Base-by-base conservation (phyloP, 2,888 invertebrate species). In the Spialia ferax region DNA sequence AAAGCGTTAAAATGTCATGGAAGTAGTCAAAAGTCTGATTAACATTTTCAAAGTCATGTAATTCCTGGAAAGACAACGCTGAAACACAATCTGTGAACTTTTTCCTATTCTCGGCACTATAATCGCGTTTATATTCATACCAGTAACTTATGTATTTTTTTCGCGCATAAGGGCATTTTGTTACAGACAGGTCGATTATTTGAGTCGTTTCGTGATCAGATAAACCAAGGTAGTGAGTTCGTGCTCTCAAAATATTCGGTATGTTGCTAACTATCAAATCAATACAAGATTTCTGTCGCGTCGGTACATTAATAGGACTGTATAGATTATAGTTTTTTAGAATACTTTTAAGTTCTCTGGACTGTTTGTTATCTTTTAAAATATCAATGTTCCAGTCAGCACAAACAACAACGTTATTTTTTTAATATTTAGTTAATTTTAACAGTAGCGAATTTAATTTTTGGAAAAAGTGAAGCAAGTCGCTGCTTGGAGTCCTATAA, bases 191-290 rank as follows among this genome's bases (percentile, higher is more conserved):
- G 5, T 42, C 42, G 15, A 54, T 54, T 29, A 15, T 15, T 48
- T 67, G 67, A 20, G 42, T 38, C 1, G 67, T 67, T n/a, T 67
- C 67, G n/a, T 67, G 67, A 32, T 67, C 67, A 5, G 67, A 67
- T 13, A 67, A 22, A n/a, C 50, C 60, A 29, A 67, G 8, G 1
- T 22, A 29, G 32, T 61, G 42, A 29, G 32, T 55, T 3, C 18
- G 13, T 8, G 55, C 13, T 11, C n/a, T 10, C 18, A 35, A 18
- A 38, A 55, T 32, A 2, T 35, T 13, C 15, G 11, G 0, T 50
- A 62, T 32, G 23, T 67, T 67, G 48, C 67, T 67, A 0, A 48
- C 61, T 48, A 67, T 62, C 15, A 20, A 20, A 35, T 67, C 67
- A 11, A 67, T 20, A 26, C 67, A 67, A 23, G 67, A 56, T n/a